Percentiles rank a stretch among this genome's conserved stretches.
Conservation (phyloP, 2,888 invertebrate genomes). For the Drosophila colorata region DNA sequence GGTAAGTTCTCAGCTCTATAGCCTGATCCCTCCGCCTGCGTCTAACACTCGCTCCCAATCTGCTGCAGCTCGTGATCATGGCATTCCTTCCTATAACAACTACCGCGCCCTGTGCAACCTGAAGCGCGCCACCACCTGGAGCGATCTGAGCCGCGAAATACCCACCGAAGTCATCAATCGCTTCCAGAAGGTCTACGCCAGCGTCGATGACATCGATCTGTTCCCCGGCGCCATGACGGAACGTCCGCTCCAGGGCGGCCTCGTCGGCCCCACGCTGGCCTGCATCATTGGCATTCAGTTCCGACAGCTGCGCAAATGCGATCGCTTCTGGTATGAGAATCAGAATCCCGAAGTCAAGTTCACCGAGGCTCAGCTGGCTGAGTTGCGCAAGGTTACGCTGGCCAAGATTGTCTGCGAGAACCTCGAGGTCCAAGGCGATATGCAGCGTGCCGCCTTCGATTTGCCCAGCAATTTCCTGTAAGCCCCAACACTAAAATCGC, state of each 20-base stretch:
- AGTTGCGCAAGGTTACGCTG: constrained; percentile 93
- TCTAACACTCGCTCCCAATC: background rate
- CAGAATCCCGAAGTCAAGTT: constrained; percentile 92
- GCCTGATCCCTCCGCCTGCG: background rate
- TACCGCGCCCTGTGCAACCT: constrained; percentile 96
- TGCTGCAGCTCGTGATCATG: constrained; percentile 91
- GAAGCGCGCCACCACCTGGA: constrained; percentile 93
- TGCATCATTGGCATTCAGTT: constrained; percentile 98
- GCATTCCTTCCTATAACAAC: constrained; percentile 94
- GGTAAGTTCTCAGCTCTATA: constrained; percentile 79
- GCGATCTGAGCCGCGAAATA: constrained; percentile 94
- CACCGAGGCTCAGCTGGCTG: constrained; percentile 93
- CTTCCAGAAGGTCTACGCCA: constrained; percentile 93
- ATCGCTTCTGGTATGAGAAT: constrained; percentile 98
- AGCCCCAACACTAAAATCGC: constrained; percentile 81
- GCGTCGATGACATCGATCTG: constrained; percentile 97
- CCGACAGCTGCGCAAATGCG: constrained; percentile 94
- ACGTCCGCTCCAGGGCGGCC: constrained; percentile 93
- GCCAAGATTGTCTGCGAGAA: constrained; percentile 96
- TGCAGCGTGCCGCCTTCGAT: constrained; percentile 96
- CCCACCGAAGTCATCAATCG: constrained; percentile 92
- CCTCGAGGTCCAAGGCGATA: constrained; percentile 92
- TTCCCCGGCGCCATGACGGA: constrained; percentile 98
- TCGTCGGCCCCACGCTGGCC: constrained; percentile 97
- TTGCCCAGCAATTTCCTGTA: constrained; percentile 95